Base-by-base conservation (phyloP, 2,888 invertebrate genomes). In the Parnassius mnemosyne region DNA sequence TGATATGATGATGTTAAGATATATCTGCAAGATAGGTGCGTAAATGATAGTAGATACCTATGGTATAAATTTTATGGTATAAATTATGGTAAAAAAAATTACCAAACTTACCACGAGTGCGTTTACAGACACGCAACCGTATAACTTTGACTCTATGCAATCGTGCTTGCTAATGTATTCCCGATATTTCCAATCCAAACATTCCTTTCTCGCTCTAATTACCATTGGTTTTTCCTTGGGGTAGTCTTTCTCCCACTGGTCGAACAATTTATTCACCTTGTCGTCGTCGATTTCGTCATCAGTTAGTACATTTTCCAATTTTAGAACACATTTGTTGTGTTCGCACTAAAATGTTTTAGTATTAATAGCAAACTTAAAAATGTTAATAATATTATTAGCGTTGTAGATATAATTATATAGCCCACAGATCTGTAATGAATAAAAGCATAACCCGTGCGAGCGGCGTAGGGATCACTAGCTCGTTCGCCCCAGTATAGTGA, bases 101-200 rank as follows among this genome's bases (percentile, higher is more conserved):
- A 20, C 20, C 20, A 20, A 20, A 61, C 72, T 66, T 67, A 78
- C 78, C 63, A 75, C 46, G n/a, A 71, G 13, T 3, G 67, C 34
- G 47, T 73, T 70, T 0, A 71, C 46, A 55, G 71, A 73, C 12
- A 61, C 34, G 65, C 78, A 78, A 3, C 67, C 49, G 20, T 68
- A 69, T 44, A 75, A 73, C 50, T 70, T 71, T 0, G 69, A 46
- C 3, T 71, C 64, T 0, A 66, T 66, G 60, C 76, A 77, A 16
- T 51, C 54, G 13, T 73, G 73, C 2, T 73, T 69, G 0, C 68
- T 63, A 3, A 63, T 64, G 55, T 70, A 74, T 3, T 70, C 62
- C 12, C 69, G 49, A 47, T 70, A 77, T 47, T 71, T 66, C n/a
- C 69, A 70, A 2, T 68, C 59, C 3, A 75, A 64, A 56, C 78